Percentiles rank a stretch among this genome's conserved stretches.
These are phyloP conservation scores for Aurelia sp. DNA, from an alignment of 30 jellyfish, hydroid and myxozoan species.

Conservation along the genomic window DNA sequence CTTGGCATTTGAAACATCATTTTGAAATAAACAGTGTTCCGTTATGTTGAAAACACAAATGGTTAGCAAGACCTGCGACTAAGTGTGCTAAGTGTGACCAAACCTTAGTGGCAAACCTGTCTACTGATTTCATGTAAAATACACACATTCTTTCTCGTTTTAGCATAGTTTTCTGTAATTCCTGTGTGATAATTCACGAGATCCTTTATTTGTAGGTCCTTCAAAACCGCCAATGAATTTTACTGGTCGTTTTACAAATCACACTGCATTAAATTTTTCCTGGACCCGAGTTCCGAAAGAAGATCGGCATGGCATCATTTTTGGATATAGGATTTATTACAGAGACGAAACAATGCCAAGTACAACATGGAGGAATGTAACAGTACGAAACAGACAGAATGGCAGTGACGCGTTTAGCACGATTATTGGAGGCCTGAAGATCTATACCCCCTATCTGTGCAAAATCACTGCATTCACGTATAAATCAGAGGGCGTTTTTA, in stretches of 20 bases:
- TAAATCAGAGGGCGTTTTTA: slow-evolving; percentile 35
- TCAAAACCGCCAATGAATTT: slow-evolving; percentile 12
- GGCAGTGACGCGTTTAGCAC: slow-evolving; percentile 31
- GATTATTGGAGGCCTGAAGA: slow-evolving; percentile 35
- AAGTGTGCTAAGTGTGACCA: too few species aligned
- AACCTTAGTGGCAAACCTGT: too few species aligned
- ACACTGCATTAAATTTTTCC: slow-evolving; percentile 5
- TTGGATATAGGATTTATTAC: slow-evolving; percentile 30
- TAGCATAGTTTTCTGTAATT: too few species aligned
- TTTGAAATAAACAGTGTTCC: too few species aligned
- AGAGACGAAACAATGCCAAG: slow-evolving; percentile 32
- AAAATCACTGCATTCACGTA: slow-evolving; percentile 38
- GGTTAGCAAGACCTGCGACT: too few species aligned
- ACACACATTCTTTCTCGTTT: too few species aligned
- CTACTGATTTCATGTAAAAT: too few species aligned
- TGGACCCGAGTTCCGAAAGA: slow-evolving; percentile 25
- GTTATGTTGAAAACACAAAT: too few species aligned
- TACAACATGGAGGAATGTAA: slow-evolving; percentile 22
- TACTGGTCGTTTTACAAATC: slow-evolving; percentile 16
- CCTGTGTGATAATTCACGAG: too few species aligned
- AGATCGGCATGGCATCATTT: slow-evolving; percentile 22
- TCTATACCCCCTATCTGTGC: slow-evolving; percentile 49
- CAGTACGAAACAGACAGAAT: slow-evolving; percentile 9
- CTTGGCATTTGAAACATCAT: too few species aligned
- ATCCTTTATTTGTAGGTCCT: neutral